Evolutionary conservation across 53 echinoderm and acorn worm genomes (phyloP).

Genomic region (Hippasteria phrygiana): DNA sequence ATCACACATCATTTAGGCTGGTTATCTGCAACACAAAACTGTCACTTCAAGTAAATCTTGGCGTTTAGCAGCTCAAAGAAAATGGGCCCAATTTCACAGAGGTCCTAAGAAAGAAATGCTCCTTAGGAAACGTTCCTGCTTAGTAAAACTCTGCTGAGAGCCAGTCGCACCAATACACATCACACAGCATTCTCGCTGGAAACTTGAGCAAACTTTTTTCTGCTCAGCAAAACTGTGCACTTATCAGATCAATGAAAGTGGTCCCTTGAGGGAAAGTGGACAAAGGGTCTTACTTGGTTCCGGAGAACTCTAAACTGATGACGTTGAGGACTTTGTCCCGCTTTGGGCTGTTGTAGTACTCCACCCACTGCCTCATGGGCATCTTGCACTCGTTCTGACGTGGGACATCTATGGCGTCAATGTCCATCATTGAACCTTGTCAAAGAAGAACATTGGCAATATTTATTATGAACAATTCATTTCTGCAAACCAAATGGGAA

Average conservation of each 20-base stretch:
- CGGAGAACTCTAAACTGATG: slow-evolving; percentile 95
- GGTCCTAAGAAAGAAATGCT: background rate
- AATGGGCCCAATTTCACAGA: too few relatives aligned
- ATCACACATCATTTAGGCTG: too few relatives aligned
- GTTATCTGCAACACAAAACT: too few relatives aligned
- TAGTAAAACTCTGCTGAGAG: background rate
- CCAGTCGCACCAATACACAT: background rate
- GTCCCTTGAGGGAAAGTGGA: too few relatives aligned
- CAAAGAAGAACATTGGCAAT: background rate
- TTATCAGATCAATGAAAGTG: background rate
- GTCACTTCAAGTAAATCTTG: too few relatives aligned
- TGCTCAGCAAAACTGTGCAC: background rate
- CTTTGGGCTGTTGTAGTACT: slow-evolving; percentile 94
- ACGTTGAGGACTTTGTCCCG: slow-evolving; percentile 96
- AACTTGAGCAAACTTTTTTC: background rate
- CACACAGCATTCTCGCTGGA: background rate
- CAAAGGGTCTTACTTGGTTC: slow-evolving; percentile 81
- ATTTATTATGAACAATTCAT: too few relatives aligned
- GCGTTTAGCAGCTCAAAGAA: too few relatives aligned
- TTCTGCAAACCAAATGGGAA: too few relatives aligned
- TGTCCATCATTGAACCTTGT: slow-evolving; percentile 81
- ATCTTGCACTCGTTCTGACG: slow-evolving; percentile 95
- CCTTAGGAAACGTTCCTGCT: background rate
- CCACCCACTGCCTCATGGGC: slow-evolving; percentile 96
- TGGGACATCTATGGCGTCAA: slow-evolving; percentile 93